A percentile compares a stretch with the other conserved stretches of the same genome.
Conservation (phyloP, 2,797 vertebrate genomes). For the Perodicticus potto region DNA sequence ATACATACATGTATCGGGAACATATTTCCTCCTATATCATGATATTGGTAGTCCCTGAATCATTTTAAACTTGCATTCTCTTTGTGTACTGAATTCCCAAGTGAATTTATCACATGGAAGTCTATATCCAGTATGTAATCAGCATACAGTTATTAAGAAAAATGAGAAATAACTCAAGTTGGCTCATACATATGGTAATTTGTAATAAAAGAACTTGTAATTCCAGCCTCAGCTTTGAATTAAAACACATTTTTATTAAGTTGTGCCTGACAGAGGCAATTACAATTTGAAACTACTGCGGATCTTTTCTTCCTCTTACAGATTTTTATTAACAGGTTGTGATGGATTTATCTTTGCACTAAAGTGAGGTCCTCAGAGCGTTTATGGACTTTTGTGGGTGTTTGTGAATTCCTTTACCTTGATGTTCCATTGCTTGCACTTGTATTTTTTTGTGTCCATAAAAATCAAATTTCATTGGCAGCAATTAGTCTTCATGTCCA, state of each 20-base stretch:
- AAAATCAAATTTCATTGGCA: constrained; percentile 26
- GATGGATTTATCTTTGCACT: neutral
- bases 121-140: neutral
- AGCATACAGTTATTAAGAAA: neutral
- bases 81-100: neutral
- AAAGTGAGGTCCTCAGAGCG: neutral
- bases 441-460: neutral
- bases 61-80: neutral
- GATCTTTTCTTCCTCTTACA: constrained; percentile 3
- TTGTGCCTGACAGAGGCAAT: neutral
- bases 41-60: neutral
- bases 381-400: neutral
- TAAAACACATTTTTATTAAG: constrained; percentile 7
- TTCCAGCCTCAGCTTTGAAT: neutral
- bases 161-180: neutral
- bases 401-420: neutral
- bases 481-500: constrained; percentile 25
- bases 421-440: neutral
- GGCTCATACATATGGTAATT: neutral
- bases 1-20: neutral
- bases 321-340: neutral
- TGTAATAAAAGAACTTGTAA: neutral
- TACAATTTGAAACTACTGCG: neutral
- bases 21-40: neutral
- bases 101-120: neutral